A percentile compares a stretch with the other conserved stretches of the same genome.
phyloP scores from a whole-genome alignment of 2,113 vertebrate genomes.

The Python bivittatus region DNA sequence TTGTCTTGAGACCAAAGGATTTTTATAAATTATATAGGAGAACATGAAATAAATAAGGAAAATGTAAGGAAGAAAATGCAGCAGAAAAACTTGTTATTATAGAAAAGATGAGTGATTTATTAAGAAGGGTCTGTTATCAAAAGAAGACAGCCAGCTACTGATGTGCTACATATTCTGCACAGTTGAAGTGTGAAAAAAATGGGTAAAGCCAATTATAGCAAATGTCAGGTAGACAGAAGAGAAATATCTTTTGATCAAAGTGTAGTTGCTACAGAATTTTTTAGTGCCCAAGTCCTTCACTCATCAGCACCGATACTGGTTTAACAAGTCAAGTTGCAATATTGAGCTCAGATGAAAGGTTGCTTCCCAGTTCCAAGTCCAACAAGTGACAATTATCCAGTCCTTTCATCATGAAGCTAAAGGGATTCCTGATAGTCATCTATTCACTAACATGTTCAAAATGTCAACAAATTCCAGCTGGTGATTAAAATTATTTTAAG shows the following conservation, averaged over 20 bases:
- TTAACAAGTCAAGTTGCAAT: constrained; percentile 36
- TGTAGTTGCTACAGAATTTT: constrained; percentile 56
- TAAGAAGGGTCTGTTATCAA: constrained; percentile 69
- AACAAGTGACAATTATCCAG: constrained; percentile 38
- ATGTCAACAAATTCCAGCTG: constrained; percentile 20
- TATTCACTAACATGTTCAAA: constrained; percentile 1
- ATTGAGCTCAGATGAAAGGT: constrained; percentile 57
- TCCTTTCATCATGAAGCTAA: constrained; percentile 28
- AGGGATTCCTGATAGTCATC: constrained; percentile 41
- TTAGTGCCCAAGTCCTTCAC: constrained; percentile 51
- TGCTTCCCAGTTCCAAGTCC: constrained; percentile 50
- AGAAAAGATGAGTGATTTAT: constrained; percentile 68
- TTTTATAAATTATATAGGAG: neutral
- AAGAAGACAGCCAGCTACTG: constrained; percentile 66
- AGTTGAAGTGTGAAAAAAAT: constrained; percentile 63
- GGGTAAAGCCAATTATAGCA: constrained; percentile 64
- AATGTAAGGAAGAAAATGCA: constrained; percentile 57
- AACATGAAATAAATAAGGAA: neutral
- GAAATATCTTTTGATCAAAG: constrained; percentile 66
- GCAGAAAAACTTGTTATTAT: constrained; percentile 63
- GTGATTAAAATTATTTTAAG: constrained; percentile 21
- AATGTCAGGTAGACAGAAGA: constrained; percentile 61
- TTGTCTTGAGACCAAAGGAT: neutral
- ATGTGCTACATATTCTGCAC: constrained; percentile 60
- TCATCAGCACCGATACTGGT: constrained; percentile 56